Conservation (phyloP, 2,797 vertebrate genomes). For the Cyprinodon diabolis region DNA sequence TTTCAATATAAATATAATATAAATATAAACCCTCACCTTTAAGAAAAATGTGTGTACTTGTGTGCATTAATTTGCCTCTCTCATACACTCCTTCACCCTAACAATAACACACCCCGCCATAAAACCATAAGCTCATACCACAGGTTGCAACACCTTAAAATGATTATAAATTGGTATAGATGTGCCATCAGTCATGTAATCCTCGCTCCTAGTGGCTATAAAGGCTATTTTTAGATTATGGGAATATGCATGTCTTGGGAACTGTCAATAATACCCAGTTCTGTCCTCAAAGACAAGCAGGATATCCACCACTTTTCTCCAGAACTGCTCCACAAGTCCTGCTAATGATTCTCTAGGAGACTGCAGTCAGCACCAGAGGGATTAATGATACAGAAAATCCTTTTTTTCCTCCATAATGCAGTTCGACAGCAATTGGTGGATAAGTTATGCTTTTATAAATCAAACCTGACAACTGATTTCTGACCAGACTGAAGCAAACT, state of each 20-base stretch:
- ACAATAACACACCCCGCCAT: neutral
- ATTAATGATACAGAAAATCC: conserved; percentile 70
- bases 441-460: conserved; percentile 1
- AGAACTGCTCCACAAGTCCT: conserved; percentile 35
- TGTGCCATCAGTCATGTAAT: conserved; percentile 34
- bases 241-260: conserved; percentile 43
- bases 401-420: conserved; percentile 39
- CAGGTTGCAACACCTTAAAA: conserved; percentile 26
- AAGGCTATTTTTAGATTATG: conserved; percentile 51
- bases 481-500: neutral
- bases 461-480: neutral
- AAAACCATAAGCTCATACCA: conserved; percentile 7
- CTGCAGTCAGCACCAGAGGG: conserved; percentile 86
- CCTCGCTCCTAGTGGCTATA: conserved; percentile 25
- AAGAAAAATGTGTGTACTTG: conserved; percentile 39
- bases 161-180: conserved; percentile 41
- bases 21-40: conserved; percentile 56
- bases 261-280: conserved; percentile 43
- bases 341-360: conserved; percentile 82
- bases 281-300: conserved; percentile 48
- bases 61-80: conserved; percentile 8
- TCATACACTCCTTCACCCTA: neutral
- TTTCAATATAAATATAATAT: too few species aligned
- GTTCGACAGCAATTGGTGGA: conserved; percentile 7
- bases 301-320: conserved; percentile 59